Percentiles rank a stretch among this genome's conserved stretches.
phyloP scores from a whole-genome alignment of 2,888 invertebrate species.

The Urechis unicinctus region DNA sequence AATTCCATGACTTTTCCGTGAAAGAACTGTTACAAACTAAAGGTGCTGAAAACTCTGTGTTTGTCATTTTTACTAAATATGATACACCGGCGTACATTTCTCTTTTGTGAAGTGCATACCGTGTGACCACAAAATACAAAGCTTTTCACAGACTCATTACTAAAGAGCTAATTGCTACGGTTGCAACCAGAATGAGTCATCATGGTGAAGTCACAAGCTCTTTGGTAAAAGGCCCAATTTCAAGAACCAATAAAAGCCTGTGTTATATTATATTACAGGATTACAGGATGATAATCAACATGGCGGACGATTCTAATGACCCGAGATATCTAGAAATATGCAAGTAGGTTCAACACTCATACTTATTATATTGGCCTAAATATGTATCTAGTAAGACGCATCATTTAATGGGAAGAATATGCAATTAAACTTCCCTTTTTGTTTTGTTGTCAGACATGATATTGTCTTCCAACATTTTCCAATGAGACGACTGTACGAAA shows the following conservation, averaged over 20 bases:
- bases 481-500: conserved; percentile 30
- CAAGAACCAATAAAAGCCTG: not conserved
- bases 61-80: too few relatives aligned
- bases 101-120: too few relatives aligned
- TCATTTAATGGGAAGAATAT: not conserved
- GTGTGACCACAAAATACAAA: too few relatives aligned
- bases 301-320: conserved; percentile 33
- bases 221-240: not conserved
- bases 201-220: not conserved
- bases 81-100: too few relatives aligned
- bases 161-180: not conserved
- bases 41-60: too few relatives aligned
- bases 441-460: conserved; percentile 27
- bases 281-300: conserved; percentile 38
- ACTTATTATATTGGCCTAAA: too few relatives aligned
- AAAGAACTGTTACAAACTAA: too few relatives aligned
- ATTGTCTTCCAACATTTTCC: conserved; percentile 40
- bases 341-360: conserved; percentile 38
- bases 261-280: conserved; percentile 34
- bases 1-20: too few relatives aligned
- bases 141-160: too few relatives aligned
- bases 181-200: not conserved
- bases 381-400: not conserved
- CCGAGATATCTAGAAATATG: conserved; percentile 37
- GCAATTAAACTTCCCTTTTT: too few relatives aligned